Percentiles rank a stretch among this genome's conserved stretches.
Evolutionary conservation across 2,113 vertebrate genomes (phyloP).

Genomic region (Stegastes partitus): DNA sequence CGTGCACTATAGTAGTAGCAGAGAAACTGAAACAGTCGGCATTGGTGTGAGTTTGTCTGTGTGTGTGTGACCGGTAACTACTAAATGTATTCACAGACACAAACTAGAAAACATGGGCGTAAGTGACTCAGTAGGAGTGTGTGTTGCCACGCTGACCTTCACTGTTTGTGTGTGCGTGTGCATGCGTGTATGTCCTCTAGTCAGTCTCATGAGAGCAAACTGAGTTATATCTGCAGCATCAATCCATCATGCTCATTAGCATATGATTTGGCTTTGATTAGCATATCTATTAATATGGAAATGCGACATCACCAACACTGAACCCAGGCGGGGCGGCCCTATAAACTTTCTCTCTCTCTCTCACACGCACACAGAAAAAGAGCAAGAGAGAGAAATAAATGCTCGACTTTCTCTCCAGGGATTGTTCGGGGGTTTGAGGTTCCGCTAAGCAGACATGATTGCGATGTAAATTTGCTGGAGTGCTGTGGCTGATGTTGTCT

Average conservation of each 20-base stretch:
- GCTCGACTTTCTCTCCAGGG: conserved; percentile 46
- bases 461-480: conserved; percentile 52
- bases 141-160: conserved; percentile 30
- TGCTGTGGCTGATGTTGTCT: conserved; percentile 35
- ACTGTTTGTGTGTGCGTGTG: not conserved
- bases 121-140: conserved; percentile 34
- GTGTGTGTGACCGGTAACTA: not conserved
- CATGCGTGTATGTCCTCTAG: conserved; percentile 35
- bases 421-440: conserved; percentile 43
- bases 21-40: conserved; percentile 41
- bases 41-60: conserved; percentile 1
- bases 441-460: conserved; percentile 58
- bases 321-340: conserved; percentile 43
- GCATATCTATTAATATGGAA: conserved; percentile 84
- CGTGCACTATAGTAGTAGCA: not conserved
- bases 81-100: conserved; percentile 12
- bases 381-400: not conserved
- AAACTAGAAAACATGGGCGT: conserved; percentile 12
- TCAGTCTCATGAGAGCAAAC: conserved; percentile 62
- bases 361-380: not conserved
- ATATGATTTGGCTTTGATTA: conserved; percentile 80
- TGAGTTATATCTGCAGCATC: conserved; percentile 70
- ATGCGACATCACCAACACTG: conserved; percentile 67
- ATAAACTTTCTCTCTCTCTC: not conserved
- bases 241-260: conserved; percentile 83